phyloP scores from a whole-genome alignment of 2,797 vertebrate genomes.

The Melanotaenia boesemani region DNA sequence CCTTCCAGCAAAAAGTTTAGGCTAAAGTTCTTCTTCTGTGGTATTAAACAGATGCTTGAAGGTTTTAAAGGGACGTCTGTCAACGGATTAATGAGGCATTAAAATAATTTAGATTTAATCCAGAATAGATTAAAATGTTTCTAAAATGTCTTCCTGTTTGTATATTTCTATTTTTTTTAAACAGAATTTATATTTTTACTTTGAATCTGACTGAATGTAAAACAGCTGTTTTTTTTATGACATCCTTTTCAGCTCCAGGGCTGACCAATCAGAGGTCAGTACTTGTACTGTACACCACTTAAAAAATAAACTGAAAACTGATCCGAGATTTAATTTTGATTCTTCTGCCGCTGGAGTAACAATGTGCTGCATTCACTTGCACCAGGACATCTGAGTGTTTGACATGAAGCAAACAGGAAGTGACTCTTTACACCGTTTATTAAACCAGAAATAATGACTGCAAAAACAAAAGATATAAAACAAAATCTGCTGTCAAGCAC shows the following conservation, averaged over 20 bases:
- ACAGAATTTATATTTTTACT: slow-evolving; percentile 43
- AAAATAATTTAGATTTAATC: neutral
- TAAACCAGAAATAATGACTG: too few relatives aligned
- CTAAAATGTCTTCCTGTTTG: slow-evolving; percentile 17
- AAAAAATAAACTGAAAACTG: slow-evolving; percentile 45
- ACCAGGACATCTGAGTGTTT: too few relatives aligned
- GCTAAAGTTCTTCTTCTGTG: neutral
- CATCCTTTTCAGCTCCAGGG: slow-evolving; percentile 5
- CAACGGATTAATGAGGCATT: neutral
- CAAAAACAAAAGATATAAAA: too few relatives aligned
- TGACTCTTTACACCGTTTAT: too few relatives aligned
- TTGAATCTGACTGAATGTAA: slow-evolving; percentile 36
- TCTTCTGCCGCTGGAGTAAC: too few relatives aligned
- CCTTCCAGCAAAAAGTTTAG: too few relatives aligned
- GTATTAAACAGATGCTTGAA: neutral
- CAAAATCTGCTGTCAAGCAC: neutral
- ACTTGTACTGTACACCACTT: slow-evolving; percentile 41
- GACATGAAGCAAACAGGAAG: too few relatives aligned
- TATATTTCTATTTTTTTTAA: slow-evolving; percentile 48
- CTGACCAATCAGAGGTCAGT: slow-evolving; percentile 25
- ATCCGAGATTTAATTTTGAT: too few relatives aligned
- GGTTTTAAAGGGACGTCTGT: neutral
- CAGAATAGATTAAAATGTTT: neutral
- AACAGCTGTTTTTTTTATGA: slow-evolving; percentile 45
- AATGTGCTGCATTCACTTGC: too few relatives aligned